Evolutionary conservation across 2,888 invertebrate species (phyloP), one percentile per base, ranked within the genome.

Genomic region (Andrena trimmerana): DNA sequence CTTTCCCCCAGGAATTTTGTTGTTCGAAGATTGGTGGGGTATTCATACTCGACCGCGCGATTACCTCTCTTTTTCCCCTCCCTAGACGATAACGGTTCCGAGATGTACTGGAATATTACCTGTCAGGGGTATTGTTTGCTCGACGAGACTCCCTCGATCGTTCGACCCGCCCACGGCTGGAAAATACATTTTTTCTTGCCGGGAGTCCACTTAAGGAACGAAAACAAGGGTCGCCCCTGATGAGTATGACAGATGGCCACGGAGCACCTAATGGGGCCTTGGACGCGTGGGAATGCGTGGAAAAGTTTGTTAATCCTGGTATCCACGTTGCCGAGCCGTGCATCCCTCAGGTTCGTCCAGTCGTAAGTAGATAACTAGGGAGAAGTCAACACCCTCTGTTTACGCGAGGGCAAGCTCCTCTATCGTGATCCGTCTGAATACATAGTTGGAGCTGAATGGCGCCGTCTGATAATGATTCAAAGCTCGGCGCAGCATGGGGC

Each of bases 231-330:
- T 76, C 80, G 70, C 24, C 54, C 52, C 33, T 63, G 82, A 87
- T 72, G 77, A 83, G 78, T 67, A 75, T 76, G 78, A 87, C 85
- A 83, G 85, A 87, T 87, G 83, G 76, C 67, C 29, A 60, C 42
- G 74, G 78, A 57, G 16, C 42, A 16, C 42, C 76, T 81, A 87
- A 83, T 74, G 77, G 84, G 66, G 63, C 24, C 71, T 63, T 8
- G 69, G 60, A 27, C 77, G 83, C 83, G 84, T 78, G 79, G 75
- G 86, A 86, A 86, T 78, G 62, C 27, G 60, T 33, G 69, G 72
- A n/a, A 65, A 81, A 70, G 52, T 70, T 70, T 59, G 59, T 72
- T 81, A 69, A 85, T 68, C 70, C 67, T 29, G 63, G 29, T 8
- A 16, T 27, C 50, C 60, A 48, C 24, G 31, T 52, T 65, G 36